Evolutionary conservation across 1,140 invertebrate genomes (phyloP), one percentile per base, ranked within the genome.

Genomic region (Hylaeus volcanicus): DNA sequence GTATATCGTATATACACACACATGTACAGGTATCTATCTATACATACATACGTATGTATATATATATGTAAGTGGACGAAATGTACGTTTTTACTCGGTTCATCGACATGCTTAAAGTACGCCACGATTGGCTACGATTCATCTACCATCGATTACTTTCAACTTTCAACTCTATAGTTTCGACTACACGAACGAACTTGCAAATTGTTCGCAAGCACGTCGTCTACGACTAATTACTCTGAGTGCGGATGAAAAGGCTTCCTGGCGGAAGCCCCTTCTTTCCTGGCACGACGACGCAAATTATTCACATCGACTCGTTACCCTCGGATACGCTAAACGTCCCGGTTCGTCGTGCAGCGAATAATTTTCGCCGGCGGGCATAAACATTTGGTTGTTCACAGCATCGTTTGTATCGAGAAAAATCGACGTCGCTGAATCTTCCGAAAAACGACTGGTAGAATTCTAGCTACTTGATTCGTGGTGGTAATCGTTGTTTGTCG

Each of bases 341-440:
- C 11, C 0, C 0, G 3, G 1, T 39, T 56, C n/a, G 1, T 72
- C 43, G 63, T 15, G 4, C 39, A 6, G n/a, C 79, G 8, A 76
- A 48, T 5, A 39, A 39, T 68, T 37, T 15, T 58, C 15, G 14
- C 66, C 14, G 45, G 8, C 4, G 55, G 51, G 53, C 1, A 8
- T 8, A 8, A 81, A 74, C 74, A 70, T 79, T 82, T 51, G 69
- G 76, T 79, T 73, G 81, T 82, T 82, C 81, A 82, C 75, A 63
- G 81, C 81, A 79, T 79, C 41, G 63, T 79, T 81, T 12, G 39
- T 60, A 61, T 48, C 43, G 12, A 65, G n/a, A 51, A 56, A 48
- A 45, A 12, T 60, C 26, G 26, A 26, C 26, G 26, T 26, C 37
- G 11, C 39, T 64, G 78, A 68, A 58, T 56, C 5, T 58, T 66